phyloP scores from a whole-genome alignment of 2,113 vertebrate genomes.

The Scartelaos histophorus region DNA sequence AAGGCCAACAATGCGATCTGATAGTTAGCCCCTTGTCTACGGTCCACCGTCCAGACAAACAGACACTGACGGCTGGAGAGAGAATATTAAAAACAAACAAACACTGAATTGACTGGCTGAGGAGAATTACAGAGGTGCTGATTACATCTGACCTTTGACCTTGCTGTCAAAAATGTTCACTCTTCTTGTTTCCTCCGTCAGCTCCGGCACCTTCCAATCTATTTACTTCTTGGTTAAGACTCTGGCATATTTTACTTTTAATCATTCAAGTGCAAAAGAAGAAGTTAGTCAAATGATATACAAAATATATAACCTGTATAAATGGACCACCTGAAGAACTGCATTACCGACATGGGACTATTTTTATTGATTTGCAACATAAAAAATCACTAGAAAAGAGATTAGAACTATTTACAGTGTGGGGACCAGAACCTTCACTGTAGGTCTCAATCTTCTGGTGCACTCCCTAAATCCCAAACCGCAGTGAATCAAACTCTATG shows the following conservation, averaged over 20 bases:
- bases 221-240: slow-evolving; percentile 15
- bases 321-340: not conserved
- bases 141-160: slow-evolving; percentile 78
- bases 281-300: not conserved
- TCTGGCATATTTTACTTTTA: slow-evolving; percentile 14
- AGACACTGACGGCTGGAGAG: slow-evolving; percentile 33
- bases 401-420: too few relatives aligned
- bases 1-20: slow-evolving; percentile 60
- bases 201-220: slow-evolving; percentile 15
- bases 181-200: slow-evolving; percentile 31
- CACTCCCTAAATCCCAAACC: too few relatives aligned
- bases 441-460: too few relatives aligned
- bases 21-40: slow-evolving; percentile 58
- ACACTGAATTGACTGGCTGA: slow-evolving; percentile 77
- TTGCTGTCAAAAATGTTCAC: slow-evolving; percentile 63
- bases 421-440: too few relatives aligned
- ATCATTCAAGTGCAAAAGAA: not conserved
- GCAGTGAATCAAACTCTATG: too few relatives aligned
- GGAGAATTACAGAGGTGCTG: slow-evolving; percentile 73
- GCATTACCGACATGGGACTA: not conserved
- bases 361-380: not conserved
- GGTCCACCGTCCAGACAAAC: slow-evolving; percentile 19
- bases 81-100: slow-evolving; percentile 84
- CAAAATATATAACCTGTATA: not conserved
- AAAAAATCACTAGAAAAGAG: not conserved